Percentiles rank a stretch among this genome's conserved stretches.
These are phyloP conservation scores for Beroe ovata DNA, from an alignment of 37 sponge, comb jelly and placozoan species.

Conservation along the genomic window DNA sequence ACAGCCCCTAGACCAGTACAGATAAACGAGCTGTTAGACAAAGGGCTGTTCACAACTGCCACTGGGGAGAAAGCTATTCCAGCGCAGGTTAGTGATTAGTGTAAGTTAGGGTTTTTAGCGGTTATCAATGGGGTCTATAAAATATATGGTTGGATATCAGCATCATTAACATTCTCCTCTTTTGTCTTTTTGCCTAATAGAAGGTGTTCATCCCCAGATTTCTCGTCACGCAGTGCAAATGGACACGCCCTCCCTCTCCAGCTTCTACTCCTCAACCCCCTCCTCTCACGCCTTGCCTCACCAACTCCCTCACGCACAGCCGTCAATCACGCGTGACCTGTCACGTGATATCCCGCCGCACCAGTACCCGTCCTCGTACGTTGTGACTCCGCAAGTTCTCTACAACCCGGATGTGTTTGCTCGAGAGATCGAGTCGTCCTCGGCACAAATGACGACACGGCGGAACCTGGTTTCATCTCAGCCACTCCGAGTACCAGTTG, in stretches of 20 bases:
- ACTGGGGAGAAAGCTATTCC: conserved; percentile 51
- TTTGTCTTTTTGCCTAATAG: too few species aligned
- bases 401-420: conserved; percentile 37
- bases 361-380: conserved; percentile 48
- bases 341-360: not conserved
- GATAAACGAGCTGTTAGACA: not conserved
- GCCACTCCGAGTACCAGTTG: not conserved
- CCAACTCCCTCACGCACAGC: not conserved
- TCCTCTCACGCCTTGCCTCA: not conserved
- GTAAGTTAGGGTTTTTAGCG: too few species aligned
- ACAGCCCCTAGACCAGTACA: conserved; percentile 26
- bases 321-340: not conserved
- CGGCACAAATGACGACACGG: not conserved
- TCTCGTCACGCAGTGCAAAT: not conserved
- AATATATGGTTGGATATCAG: not conserved
- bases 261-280: conserved; percentile 38
- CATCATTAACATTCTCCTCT: not conserved
- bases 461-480: not conserved
- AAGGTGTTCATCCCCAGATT: conserved; percentile 16
- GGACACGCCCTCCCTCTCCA: not conserved
- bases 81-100: conserved; percentile 11
- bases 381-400: conserved; percentile 31
- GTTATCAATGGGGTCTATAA: too few species aligned
- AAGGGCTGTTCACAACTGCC: not conserved
- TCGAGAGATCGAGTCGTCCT: not conserved